phyloP scores from a whole-genome alignment of 1,140 invertebrate species.

The Macrocentrus cingulum region DNA sequence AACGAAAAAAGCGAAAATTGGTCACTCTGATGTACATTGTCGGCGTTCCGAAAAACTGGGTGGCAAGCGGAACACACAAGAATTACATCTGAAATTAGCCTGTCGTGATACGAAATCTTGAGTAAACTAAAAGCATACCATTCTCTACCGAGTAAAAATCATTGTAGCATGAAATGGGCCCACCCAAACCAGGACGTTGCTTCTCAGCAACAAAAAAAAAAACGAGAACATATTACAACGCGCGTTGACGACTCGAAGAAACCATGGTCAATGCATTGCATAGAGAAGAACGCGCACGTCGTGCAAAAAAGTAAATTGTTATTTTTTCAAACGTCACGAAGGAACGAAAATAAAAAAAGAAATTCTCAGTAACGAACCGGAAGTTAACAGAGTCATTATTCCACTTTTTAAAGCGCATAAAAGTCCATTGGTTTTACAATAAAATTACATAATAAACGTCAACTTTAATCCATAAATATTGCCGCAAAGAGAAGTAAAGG shows the following conservation, averaged over 20 bases:
- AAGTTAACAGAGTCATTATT: neutral
- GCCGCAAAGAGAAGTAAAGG: too few relatives aligned
- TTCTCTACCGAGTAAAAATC: conserved; percentile 24
- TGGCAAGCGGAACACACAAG: conserved; percentile 29
- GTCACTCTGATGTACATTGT: conserved; percentile 14
- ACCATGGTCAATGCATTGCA: neutral
- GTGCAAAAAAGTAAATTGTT: neutral
- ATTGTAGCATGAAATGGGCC: conserved; percentile 36
- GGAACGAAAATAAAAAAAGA: neutral
- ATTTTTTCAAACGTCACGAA: neutral
- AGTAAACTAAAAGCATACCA: conserved; percentile 30
- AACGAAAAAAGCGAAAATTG: conserved; percentile 30
- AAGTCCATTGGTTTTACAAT: too few relatives aligned
- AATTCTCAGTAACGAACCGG: neutral
- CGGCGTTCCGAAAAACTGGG: conserved; percentile 19
- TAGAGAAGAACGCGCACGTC: too few relatives aligned
- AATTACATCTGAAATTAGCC: conserved; percentile 30
- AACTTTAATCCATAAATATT: neutral
- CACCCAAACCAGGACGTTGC: conserved; percentile 25
- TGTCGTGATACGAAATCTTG: conserved; percentile 23
- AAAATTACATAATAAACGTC: neutral
- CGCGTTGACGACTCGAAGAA: neutral
- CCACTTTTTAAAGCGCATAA: too few relatives aligned
- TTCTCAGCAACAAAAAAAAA: neutral
- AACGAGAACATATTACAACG: neutral